phyloP scores from a whole-genome alignment of 2,888 invertebrate species.

The Netelia virgata region DNA sequence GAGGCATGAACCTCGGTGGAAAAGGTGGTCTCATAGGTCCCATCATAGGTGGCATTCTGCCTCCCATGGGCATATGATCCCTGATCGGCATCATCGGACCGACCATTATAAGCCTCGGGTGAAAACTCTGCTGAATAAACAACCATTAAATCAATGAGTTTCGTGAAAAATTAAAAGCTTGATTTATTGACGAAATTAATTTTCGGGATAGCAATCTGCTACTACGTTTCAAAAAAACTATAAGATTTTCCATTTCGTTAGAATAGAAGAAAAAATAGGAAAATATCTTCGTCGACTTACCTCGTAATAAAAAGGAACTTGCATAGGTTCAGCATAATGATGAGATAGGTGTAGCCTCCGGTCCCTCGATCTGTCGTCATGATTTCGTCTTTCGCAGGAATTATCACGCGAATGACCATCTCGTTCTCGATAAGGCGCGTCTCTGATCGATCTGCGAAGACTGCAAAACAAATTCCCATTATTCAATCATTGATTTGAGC shows the following conservation, averaged over 20 bases:
- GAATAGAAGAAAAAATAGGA: background rate
- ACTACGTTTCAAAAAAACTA: background rate
- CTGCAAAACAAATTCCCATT: background rate
- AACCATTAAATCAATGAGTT: constrained; percentile 13
- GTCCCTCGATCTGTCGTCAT: constrained; percentile 68
- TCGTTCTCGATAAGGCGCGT: constrained; percentile 62
- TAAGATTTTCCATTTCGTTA: background rate
- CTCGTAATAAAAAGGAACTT: constrained; percentile 75
- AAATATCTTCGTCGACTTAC: constrained; percentile 67
- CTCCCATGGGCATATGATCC: constrained; percentile 70
- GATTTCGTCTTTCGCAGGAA: constrained; percentile 66
- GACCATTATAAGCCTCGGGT: constrained; percentile 76
- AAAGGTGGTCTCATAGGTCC: constrained; percentile 73
- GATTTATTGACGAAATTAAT: background rate
- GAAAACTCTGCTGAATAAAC: constrained; percentile 66
- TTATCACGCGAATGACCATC: constrained; percentile 69
- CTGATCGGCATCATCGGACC: constrained; percentile 74
- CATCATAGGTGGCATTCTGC: constrained; percentile 71
- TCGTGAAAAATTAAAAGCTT: background rate
- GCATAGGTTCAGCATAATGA: constrained; percentile 72
- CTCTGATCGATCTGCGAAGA: constrained; percentile 55
- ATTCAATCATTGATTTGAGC: background rate
- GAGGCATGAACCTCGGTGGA: constrained; percentile 74
- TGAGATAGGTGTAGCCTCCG: constrained; percentile 56
- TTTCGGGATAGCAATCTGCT: background rate